phyloP scores from a whole-genome alignment of 2,797 vertebrate species.

The Parauchenoglanis ngamensis region DNA sequence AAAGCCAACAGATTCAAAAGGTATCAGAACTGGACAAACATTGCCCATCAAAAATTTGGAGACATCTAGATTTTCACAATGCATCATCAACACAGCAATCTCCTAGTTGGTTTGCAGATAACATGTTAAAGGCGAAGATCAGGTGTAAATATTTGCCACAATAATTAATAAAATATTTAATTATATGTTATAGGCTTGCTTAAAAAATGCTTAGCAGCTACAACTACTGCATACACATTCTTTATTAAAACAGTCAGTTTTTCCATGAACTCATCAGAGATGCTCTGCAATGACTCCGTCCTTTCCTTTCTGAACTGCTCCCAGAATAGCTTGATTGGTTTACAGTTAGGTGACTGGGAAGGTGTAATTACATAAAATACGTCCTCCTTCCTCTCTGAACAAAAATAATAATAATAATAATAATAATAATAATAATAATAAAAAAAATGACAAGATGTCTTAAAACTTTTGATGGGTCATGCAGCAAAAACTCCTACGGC shows the following conservation, averaged over 20 bases:
- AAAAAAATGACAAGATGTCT: background rate
- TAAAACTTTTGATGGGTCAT: constrained; percentile 7
- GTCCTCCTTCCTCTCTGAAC: background rate
- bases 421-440: background rate
- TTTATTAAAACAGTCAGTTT: background rate
- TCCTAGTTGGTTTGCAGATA: background rate
- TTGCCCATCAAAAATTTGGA: background rate
- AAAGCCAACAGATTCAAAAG: constrained; percentile 21
- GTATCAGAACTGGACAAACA: background rate
- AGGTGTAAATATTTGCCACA: background rate
- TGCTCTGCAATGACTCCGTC: background rate
- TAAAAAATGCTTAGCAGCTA: background rate
- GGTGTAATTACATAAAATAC: background rate
- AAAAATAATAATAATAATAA: background rate
- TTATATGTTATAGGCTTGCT: background rate
- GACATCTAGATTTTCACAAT: background rate
- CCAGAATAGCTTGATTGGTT: background rate
- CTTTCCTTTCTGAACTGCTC: background rate
- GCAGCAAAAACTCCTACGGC: background rate
- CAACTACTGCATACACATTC: background rate
- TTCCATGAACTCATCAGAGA: background rate
- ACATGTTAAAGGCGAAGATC: background rate
- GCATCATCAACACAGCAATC: background rate
- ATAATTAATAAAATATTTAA: background rate
- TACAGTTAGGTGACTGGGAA: background rate